phyloP scores from a whole-genome alignment of 2,888 invertebrate species.

The Petrolisthes manimaculis region DNA sequence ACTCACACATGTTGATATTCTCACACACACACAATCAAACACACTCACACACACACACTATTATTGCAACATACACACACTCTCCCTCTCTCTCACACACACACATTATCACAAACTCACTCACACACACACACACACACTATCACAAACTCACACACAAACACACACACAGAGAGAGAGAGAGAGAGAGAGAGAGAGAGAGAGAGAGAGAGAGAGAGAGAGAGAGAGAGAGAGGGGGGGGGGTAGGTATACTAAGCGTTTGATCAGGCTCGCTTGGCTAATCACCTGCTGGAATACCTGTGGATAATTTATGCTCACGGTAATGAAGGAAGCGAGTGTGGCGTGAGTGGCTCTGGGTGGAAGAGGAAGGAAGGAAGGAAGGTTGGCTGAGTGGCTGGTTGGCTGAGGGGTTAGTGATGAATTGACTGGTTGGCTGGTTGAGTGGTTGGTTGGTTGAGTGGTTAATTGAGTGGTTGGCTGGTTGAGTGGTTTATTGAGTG shows the following conservation, averaged over 20 bases:
- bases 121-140: too few species aligned
- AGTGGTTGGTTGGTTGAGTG: not conserved
- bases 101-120: not conserved
- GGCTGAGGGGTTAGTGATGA: not conserved
- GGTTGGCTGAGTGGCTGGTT: not conserved
- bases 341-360: not conserved
- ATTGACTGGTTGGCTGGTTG: not conserved
- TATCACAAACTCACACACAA: not conserved
- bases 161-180: not conserved
- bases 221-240: not conserved
- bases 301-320: not conserved
- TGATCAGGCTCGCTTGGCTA: not conserved
- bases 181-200: not conserved
- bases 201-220: not conserved
- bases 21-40: not conserved
- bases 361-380: not conserved
- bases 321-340: not conserved
- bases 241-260: not conserved
- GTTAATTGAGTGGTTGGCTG: not conserved
- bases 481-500: too few species aligned
- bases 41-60: slow-evolving; percentile 31
- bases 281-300: not conserved
- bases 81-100: not conserved
- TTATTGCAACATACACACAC: too few species aligned
- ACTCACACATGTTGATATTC: not conserved